Base-by-base conservation (phyloP, 2,113 vertebrate species). In the Morone saxatilis region DNA sequence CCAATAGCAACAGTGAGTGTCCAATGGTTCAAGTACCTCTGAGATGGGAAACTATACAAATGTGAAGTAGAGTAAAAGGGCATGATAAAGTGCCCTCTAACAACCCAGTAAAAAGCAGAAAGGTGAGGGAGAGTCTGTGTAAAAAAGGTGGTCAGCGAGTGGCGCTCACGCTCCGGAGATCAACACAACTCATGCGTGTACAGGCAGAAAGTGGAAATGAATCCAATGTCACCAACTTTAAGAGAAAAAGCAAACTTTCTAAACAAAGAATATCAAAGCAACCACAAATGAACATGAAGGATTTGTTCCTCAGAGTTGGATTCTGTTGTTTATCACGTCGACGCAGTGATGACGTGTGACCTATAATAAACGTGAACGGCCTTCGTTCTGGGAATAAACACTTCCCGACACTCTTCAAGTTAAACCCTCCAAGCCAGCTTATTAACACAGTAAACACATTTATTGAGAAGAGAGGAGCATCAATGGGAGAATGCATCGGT, bases 401-500 rank as follows among this genome's bases (percentile, higher is more conserved):
- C 43, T 25, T 38, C 48, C 45, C 12, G 12, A 20, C 12, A 3
- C n/a, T 16, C 1, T 50, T 59, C n/a, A 66, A 86, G 70, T 10
- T 53, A 93, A 89, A 89, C 73, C 79, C 61, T 57, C 62, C 11
- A 56, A 91, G 84, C 54, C 60, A 4, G 41, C 22, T 54, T 78
- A 71, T 91, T 89, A 88, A 88, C 89, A 94, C 88, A 92, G 83
- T 77, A 88, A 91, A 89, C 83, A 94, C 86, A 83, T 94, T 94
- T 94, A 94, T 94, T 94, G 74, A 91, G 90, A 87, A 86, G 72
- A 89, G 80, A 86, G 66, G 69, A 91, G 85, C 80, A 79, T 87
- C 74, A 84, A 80, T 12, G 22, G 78, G 71, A 92, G 62, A 92
- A 93, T 89, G 86, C 90, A 92, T 79, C 50, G 67, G 65, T 84